Evolutionary conservation across 2,797 vertebrate genomes (phyloP).

Genomic region (Caiman crocodilus): DNA sequence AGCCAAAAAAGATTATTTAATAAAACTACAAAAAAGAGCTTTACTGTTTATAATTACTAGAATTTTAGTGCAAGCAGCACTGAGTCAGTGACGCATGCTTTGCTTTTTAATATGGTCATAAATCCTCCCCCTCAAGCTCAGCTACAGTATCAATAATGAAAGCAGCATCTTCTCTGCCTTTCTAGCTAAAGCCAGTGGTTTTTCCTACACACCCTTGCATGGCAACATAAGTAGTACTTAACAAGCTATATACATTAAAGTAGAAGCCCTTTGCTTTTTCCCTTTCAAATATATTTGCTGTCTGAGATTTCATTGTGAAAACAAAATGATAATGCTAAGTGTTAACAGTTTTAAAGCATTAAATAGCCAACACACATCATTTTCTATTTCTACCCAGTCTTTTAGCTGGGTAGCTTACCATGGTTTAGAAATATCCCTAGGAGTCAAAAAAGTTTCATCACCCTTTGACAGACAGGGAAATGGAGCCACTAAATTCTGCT

Average conservation of each 20-base stretch:
- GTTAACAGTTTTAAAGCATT: constrained; percentile 16
- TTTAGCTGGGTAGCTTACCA: not conserved
- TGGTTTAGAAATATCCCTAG: not conserved
- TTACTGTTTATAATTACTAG: constrained; percentile 54
- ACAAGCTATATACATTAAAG: not conserved
- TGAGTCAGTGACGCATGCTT: constrained; percentile 66
- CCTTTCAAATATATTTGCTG: constrained; percentile 10
- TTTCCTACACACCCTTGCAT: not conserved
- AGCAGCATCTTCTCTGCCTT: constrained; percentile 58
- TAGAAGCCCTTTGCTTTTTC: constrained; percentile 18
- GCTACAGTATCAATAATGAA: constrained; percentile 62
- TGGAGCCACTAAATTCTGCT: not conserved
- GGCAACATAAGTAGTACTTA: constrained; percentile 32
- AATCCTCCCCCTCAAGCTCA: constrained; percentile 68
- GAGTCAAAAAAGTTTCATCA: not conserved
- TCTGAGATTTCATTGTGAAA: too few relatives aligned
- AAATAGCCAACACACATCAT: not conserved
- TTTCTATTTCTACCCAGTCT: not conserved
- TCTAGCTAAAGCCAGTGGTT: constrained; percentile 46
- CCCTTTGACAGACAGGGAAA: not conserved
- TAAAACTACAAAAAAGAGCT: constrained; percentile 46
- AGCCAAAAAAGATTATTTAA: constrained; percentile 30
- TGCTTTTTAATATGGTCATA: constrained; percentile 71
- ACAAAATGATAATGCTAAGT: too few relatives aligned
- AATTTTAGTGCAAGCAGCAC: constrained; percentile 49